These are phyloP conservation scores for Bucco capensis DNA, from an alignment of 2,113 vertebrate genomes.

Conservation along the genomic window DNA sequence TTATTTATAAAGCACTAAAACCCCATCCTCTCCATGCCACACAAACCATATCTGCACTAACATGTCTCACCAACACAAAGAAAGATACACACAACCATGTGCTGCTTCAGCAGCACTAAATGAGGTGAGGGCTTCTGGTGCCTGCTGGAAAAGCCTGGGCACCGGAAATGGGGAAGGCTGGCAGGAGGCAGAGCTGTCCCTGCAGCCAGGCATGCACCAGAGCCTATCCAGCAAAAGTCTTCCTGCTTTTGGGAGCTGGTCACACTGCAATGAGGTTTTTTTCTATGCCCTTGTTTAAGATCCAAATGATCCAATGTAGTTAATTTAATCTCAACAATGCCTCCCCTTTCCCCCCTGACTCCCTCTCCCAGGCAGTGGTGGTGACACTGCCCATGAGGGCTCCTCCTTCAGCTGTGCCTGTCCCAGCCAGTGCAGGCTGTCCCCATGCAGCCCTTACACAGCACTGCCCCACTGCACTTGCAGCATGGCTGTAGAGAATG, in stretches of 20 bases:
- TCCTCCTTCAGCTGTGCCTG: background rate
- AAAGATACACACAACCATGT: background rate
- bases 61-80: background rate
- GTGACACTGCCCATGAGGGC: background rate
- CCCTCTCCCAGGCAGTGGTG: background rate
- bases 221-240: background rate
- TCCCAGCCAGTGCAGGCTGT: background rate
- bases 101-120: background rate
- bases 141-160: background rate
- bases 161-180: background rate
- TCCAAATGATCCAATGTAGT: background rate
- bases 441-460: fast-evolving
- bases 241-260: background rate
- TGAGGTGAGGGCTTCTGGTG: background rate
- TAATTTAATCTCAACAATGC: background rate
- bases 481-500: background rate
- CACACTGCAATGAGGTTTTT: background rate
- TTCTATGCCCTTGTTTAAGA: background rate
- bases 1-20: background rate
- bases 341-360: background rate
- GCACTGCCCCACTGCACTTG: background rate
- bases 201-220: background rate
- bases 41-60: background rate
- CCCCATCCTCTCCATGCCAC: background rate
- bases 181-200: background rate